A percentile compares a stretch with the other conserved stretches of the same genome.
phyloP scores from a whole-genome alignment of 2,888 invertebrate species.

The Podotricha telesiphe region DNA sequence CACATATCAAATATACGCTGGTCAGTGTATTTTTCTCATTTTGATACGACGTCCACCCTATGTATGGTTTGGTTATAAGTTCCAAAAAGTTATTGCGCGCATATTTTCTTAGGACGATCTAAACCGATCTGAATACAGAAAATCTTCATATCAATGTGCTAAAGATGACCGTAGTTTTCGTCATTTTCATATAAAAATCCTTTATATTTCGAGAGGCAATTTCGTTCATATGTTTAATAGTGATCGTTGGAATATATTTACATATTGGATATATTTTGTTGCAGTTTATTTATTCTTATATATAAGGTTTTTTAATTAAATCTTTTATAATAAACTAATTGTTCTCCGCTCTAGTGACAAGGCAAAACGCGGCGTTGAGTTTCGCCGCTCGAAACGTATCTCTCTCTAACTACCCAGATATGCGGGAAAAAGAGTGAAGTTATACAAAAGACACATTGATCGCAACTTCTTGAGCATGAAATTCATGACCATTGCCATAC shows the following conservation, averaged over 20 bases:
- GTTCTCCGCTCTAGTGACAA: too few relatives aligned
- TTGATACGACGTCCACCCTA: constrained; percentile 19
- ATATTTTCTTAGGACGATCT: constrained; percentile 41
- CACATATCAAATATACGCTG: constrained; percentile 13
- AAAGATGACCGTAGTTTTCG: constrained; percentile 28
- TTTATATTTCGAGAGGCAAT: constrained; percentile 16
- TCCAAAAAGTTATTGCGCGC: constrained; percentile 32
- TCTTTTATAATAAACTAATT: too few relatives aligned
- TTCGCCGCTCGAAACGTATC: too few relatives aligned
- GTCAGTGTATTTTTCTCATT: constrained; percentile 16
- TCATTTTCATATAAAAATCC: constrained; percentile 16
- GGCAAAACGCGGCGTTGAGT: too few relatives aligned
- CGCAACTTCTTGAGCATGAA: too few relatives aligned
- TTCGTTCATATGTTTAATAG: constrained; percentile 7
- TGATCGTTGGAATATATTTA: not conserved
- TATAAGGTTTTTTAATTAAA: too few relatives aligned
- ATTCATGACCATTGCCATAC: too few relatives aligned
- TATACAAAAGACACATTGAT: too few relatives aligned
- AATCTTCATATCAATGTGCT: constrained; percentile 42
- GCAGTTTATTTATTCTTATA: too few relatives aligned
- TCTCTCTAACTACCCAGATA: too few relatives aligned
- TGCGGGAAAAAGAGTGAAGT: too few relatives aligned
- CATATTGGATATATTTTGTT: not conserved
- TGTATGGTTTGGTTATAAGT: constrained; percentile 18
- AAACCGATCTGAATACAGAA: constrained; percentile 41